phyloP scores from a whole-genome alignment of 2,888 invertebrate species.

The Watsonalla cultraria region DNA sequence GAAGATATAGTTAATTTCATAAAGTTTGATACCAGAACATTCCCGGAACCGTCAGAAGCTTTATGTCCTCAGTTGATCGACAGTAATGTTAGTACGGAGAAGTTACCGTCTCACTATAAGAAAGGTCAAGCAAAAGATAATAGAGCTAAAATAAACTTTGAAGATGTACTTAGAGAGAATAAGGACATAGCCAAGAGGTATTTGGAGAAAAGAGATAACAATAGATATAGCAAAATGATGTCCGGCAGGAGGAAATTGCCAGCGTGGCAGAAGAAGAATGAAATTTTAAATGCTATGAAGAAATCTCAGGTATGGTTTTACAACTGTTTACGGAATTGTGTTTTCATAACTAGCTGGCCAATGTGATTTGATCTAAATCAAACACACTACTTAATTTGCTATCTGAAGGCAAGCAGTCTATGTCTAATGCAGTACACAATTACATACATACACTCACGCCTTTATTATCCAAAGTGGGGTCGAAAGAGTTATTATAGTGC shows the following conservation, averaged over 20 bases:
- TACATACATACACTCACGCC: too few species aligned
- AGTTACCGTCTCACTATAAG: constrained; percentile 81
- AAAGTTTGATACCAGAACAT: constrained; percentile 72
- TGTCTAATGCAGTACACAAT: too few species aligned
- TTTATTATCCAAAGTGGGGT: too few species aligned
- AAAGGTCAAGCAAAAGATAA: constrained; percentile 79
- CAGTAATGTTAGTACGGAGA: constrained; percentile 33
- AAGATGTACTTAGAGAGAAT: constrained; percentile 80
- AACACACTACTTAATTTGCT: too few species aligned
- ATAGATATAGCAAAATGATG: constrained; percentile 83
- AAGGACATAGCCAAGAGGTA: constrained; percentile 80
- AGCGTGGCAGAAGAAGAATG: constrained; percentile 84
- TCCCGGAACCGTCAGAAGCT: constrained; percentile 75
- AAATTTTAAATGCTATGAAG: constrained; percentile 82
- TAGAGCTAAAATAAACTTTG: constrained; percentile 67
- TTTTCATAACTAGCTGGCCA: background rate
- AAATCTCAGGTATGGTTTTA: constrained; percentile 73
- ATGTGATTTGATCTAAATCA: too few species aligned
- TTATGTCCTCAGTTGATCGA: constrained; percentile 80
- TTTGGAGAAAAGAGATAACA: constrained; percentile 77
- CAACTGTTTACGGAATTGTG: too few species aligned
- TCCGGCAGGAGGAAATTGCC: constrained; percentile 81
- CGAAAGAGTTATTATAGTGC: too few species aligned
- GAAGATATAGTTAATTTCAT: constrained; percentile 81
- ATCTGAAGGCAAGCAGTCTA: too few species aligned